Base-by-base conservation (phyloP, 2,888 invertebrate genomes). In the Odontocolon sp. region DNA sequence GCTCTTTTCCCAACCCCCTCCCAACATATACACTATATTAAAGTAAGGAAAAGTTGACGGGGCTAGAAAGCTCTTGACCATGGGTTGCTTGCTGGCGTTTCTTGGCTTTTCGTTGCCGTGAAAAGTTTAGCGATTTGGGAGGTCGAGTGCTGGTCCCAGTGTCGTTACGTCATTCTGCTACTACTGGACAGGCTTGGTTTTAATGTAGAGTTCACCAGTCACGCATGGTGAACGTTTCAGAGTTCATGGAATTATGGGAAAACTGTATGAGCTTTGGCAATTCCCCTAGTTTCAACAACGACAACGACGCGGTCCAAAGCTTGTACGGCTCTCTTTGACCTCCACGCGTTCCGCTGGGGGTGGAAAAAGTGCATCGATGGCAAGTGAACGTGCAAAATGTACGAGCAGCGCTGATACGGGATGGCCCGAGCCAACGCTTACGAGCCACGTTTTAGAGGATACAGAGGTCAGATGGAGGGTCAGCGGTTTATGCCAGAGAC, bases 21-120 rank as follows among this genome's bases (percentile, higher is more conserved):
- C n/a, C n/a, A n/a, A n/a, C n/a, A n/a, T 50, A 6, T 26, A 26
- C 14, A 9, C 26, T 26, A 50, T 50, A 50, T 50, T 26, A 26
- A 11, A 23, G 50, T 50, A 26, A 26, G 50, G 26, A 26, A 50
- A 50, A 50, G 50, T 50, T 50, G 50, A 50, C 50, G 50, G 26
- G 26, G 26, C 47, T 2, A 47, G 47, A 47, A 47, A 47, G 47
- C 50, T 26, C 50, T 50, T 50, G 26, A 50, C 50, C 50, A 26
- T 26, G 50, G 23, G 23, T 23, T 3, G 11, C 11, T 11, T 26
- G 11, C 26, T 26, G 11, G 23, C 50, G 1, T 26, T 14, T 50
- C 14, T 50, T 50, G 23, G 23, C 26, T n/a, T 50, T 26, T 26
- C 26, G 11, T 26, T 50, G 50, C 26, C 1, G 5, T 9, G 26